These are phyloP conservation scores for Eleginops maclovinus DNA, from an alignment of 2,113 vertebrate genomes.

Conservation along the genomic window DNA sequence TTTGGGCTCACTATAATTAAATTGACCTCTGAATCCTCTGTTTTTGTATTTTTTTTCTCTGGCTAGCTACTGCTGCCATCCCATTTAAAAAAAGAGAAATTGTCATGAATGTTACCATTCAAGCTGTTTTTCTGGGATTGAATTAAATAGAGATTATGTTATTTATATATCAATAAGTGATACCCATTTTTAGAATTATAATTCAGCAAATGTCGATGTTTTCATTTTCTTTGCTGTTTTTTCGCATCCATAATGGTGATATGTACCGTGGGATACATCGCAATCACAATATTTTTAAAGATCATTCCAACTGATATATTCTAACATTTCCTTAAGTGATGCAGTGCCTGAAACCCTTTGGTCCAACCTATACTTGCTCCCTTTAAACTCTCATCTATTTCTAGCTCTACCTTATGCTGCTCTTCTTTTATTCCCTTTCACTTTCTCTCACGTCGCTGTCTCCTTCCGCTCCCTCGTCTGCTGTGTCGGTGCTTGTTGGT, in stretches of 20 bases:
- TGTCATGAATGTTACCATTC: neutral
- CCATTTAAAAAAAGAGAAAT: neutral
- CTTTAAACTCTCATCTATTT: neutral
- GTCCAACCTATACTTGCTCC: neutral
- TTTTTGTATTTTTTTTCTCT: neutral
- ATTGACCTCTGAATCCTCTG: neutral
- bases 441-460: neutral
- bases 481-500: neutral
- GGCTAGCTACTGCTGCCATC: neutral
- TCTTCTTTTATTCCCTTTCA: neutral
- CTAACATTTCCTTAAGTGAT: neutral
- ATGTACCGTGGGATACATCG: too few relatives aligned
- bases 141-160: neutral
- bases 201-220: too few relatives aligned
- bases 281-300: too few relatives aligned
- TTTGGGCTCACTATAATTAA: neutral
- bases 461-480: neutral
- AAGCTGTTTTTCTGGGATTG: neutral
- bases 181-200: too few relatives aligned
- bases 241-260: too few relatives aligned
- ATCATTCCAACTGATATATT: too few relatives aligned
- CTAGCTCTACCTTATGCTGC: neutral
- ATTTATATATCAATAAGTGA: neutral
- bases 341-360: neutral
- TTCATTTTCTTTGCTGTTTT: too few relatives aligned